Evolutionary conservation across 1,140 invertebrate species (phyloP).

Genomic region (Drosophila bocqueti): DNA sequence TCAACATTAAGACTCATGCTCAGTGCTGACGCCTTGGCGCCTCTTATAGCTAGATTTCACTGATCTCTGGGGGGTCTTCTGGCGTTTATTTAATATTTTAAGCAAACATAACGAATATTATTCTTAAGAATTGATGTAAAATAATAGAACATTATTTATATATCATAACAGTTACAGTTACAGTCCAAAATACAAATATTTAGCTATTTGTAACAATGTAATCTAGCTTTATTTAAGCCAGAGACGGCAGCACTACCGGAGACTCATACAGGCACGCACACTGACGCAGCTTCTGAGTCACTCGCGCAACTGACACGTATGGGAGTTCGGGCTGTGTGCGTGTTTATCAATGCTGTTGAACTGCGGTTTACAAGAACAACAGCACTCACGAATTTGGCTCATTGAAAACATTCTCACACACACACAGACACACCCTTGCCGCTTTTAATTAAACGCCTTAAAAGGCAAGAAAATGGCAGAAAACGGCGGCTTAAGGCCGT

Average conservation of each 20-base stretch:
- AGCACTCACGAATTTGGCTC: constrained; percentile 29
- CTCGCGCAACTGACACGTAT: constrained; percentile 42
- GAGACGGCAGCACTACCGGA: background rate
- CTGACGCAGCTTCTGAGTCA: constrained; percentile 36
- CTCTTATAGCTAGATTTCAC: background rate
- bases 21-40: background rate
- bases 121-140: background rate
- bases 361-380: constrained; percentile 52
- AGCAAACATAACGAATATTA: background rate
- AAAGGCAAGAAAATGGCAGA: constrained; percentile 45
- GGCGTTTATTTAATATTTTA: background rate
- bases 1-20: constrained; percentile 44
- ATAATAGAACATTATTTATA: too few relatives aligned
- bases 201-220: background rate
- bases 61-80: background rate
- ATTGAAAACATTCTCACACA: constrained; percentile 51
- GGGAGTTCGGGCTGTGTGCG: constrained; percentile 28
- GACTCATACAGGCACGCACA: constrained; percentile 26
- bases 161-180: too few relatives aligned
- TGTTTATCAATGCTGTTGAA: constrained; percentile 61
- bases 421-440: background rate
- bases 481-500: constrained; percentile 23
- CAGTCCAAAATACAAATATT: background rate
- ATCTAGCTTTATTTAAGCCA: background rate
- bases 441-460: constrained; percentile 50